phyloP scores from a whole-genome alignment of 2,888 invertebrate species.

The Scaptomyza polygonia region DNA sequence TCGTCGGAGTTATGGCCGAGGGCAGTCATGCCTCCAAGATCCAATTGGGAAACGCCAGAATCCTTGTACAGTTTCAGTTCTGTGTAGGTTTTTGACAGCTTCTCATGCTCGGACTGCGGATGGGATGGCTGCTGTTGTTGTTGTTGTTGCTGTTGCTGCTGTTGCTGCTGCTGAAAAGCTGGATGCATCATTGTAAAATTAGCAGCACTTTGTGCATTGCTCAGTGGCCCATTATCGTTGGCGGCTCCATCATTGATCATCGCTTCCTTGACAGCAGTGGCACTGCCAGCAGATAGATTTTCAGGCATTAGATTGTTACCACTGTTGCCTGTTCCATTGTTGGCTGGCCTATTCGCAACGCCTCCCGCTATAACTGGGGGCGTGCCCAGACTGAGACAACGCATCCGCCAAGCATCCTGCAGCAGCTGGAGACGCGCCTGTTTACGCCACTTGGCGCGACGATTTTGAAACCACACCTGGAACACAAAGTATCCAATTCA shows the following conservation, averaged over 20 bases:
- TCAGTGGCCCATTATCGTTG: slow-evolving; percentile 30
- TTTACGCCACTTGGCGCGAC: slow-evolving; percentile 95
- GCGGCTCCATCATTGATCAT: slow-evolving; percentile 42
- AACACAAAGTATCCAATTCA: slow-evolving; percentile 18
- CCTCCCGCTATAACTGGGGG: slow-evolving; percentile 87
- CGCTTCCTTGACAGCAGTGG: slow-evolving; percentile 52
- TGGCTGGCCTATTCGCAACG: slow-evolving; percentile 40
- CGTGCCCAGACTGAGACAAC: slow-evolving; percentile 90
- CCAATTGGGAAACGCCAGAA: slow-evolving; percentile 54
- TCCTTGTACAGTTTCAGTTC: slow-evolving; percentile 84
- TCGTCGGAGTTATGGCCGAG: slow-evolving; percentile 80
- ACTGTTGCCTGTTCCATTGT: slow-evolving; percentile 36
- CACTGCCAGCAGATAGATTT: slow-evolving; percentile 74
- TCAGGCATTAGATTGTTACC: slow-evolving; percentile 74
- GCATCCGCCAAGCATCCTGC: slow-evolving; percentile 96
- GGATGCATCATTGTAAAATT: slow-evolving; percentile 84
- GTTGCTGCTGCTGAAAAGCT: slow-evolving; percentile 82
- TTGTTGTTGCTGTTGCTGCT: slow-evolving; percentile 75
- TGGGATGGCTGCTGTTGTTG: slow-evolving; percentile 45
- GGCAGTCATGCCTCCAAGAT: slow-evolving; percentile 69
- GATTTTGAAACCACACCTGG: slow-evolving; percentile 96
- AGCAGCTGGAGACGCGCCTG: slow-evolving; percentile 93
- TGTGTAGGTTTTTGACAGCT: slow-evolving; percentile 82
- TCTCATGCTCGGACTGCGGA: slow-evolving; percentile 50
- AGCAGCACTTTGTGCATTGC: slow-evolving; percentile 47